phyloP scores from a whole-genome alignment of 2,113 vertebrate genomes.

The Stictonetta naevosa region DNA sequence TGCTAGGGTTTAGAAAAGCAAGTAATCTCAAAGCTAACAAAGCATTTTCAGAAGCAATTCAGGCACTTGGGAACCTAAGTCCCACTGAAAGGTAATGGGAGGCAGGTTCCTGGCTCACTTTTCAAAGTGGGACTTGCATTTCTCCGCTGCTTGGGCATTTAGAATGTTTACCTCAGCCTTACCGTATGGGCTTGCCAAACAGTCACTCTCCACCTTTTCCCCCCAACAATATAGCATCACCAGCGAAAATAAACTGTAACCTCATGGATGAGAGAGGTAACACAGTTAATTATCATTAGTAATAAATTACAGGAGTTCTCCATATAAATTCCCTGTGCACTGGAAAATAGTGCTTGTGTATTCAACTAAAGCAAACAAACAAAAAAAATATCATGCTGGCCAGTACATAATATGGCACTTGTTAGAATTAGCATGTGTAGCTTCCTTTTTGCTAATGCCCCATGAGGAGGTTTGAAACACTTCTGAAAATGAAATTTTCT shows the following conservation, averaged over 20 bases:
- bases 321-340: slow-evolving; percentile 48
- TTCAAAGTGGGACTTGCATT: neutral
- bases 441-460: slow-evolving; percentile 59
- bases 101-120: neutral
- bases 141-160: neutral
- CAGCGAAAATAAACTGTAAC: slow-evolving; percentile 7
- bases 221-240: slow-evolving; percentile 1
- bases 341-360: slow-evolving; percentile 45
- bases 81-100: neutral
- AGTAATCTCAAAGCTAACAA: neutral
- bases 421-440: slow-evolving; percentile 13
- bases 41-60: slow-evolving; percentile 34
- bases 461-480: neutral
- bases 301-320: slow-evolving; percentile 35
- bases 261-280: neutral
- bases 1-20: slow-evolving; percentile 17
- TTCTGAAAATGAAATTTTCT: neutral
- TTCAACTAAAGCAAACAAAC: slow-evolving; percentile 19
- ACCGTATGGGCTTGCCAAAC: neutral
- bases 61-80: slow-evolving; percentile 56
- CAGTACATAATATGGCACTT: slow-evolving; percentile 52
- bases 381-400: slow-evolving; percentile 40
- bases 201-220: neutral
- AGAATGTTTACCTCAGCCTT: neutral
- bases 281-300: neutral